A percentile compares a stretch with the other conserved stretches of the same genome.
These are phyloP conservation scores for Drosophila littoralis DNA, from an alignment of 1,140 invertebrate genomes.

Conservation along the genomic window DNA sequence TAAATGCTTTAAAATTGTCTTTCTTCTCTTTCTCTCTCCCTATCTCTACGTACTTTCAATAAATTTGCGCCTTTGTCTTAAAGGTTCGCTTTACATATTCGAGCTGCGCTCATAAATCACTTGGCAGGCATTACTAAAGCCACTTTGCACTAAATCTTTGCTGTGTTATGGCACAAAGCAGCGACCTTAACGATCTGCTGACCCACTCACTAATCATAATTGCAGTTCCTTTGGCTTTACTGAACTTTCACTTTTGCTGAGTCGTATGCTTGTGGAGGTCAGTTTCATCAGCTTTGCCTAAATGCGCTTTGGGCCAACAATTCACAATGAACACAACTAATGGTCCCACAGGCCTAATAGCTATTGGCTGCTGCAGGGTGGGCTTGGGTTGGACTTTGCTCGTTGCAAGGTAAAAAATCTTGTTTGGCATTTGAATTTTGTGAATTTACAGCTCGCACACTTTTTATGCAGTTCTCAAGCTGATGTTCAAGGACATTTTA, in stretches of 20 bases:
- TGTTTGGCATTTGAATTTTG: conserved; percentile 57
- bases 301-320: conserved; percentile 28
- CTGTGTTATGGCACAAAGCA: conserved; percentile 8
- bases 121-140: conserved; percentile 5
- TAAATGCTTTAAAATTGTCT: background rate
- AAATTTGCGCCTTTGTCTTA: background rate
- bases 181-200: conserved; percentile 13
- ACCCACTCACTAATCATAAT: conserved; percentile 38
- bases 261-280: conserved; percentile 7
- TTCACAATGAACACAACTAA: conserved; percentile 66
- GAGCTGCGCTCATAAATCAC: background rate
- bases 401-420: conserved; percentile 23
- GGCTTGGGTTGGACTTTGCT: background rate
- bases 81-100: background rate
- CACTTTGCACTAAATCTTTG: conserved; percentile 12
- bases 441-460: conserved; percentile 26
- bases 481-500: conserved; percentile 78
- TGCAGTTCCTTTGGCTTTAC: conserved; percentile 9
- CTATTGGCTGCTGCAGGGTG: background rate
- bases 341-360: conserved; percentile 9
- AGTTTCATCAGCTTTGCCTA: conserved; percentile 3
- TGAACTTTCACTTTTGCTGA: conserved; percentile 62
- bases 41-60: background rate
- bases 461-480: conserved; percentile 54
- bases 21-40: too few relatives aligned